Conservation (phyloP, 2,888 invertebrate species). For the Brassicogethes aeneus region DNA sequence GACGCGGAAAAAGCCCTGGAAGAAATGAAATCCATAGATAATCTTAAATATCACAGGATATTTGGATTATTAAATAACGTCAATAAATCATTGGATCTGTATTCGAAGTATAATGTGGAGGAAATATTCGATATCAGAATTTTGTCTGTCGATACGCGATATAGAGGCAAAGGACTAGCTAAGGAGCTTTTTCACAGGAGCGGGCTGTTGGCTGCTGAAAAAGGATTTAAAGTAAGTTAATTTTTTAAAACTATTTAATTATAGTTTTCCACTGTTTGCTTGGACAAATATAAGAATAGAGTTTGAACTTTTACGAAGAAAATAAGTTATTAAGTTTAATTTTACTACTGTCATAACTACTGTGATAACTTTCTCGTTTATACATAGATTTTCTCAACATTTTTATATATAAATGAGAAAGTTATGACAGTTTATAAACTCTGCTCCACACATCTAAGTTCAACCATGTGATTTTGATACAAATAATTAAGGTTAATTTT, state of each 20-base stretch:
- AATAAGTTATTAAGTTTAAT: too few relatives aligned
- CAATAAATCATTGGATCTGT: slow-evolving; percentile 61
- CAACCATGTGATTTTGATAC: too few relatives aligned
- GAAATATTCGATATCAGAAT: slow-evolving; percentile 72
- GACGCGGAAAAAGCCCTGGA: slow-evolving; percentile 62
- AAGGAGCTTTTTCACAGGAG: slow-evolving; percentile 60
- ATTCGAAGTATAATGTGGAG: slow-evolving; percentile 55
- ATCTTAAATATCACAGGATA: slow-evolving; percentile 68
- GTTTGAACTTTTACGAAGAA: too few relatives aligned
- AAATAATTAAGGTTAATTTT: too few relatives aligned
- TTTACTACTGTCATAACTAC: too few relatives aligned
- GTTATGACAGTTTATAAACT: too few relatives aligned
- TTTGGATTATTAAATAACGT: slow-evolving; percentile 66
- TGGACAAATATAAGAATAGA: too few relatives aligned
- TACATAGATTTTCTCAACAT: too few relatives aligned
- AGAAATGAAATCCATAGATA: slow-evolving; percentile 56
- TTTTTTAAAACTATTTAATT: slow-evolving; percentile 2
- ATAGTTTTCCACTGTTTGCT: too few relatives aligned
- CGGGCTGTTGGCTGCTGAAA: slow-evolving; percentile 54
- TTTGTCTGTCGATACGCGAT: slow-evolving; percentile 63
- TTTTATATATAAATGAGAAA: too few relatives aligned
- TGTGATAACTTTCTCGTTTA: too few relatives aligned
- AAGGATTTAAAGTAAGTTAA: slow-evolving; percentile 56
- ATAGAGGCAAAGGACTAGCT: slow-evolving; percentile 66
- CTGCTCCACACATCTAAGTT: too few relatives aligned